phyloP scores from a whole-genome alignment of 2,113 vertebrate species.

The Halcyon malimbica region DNA sequence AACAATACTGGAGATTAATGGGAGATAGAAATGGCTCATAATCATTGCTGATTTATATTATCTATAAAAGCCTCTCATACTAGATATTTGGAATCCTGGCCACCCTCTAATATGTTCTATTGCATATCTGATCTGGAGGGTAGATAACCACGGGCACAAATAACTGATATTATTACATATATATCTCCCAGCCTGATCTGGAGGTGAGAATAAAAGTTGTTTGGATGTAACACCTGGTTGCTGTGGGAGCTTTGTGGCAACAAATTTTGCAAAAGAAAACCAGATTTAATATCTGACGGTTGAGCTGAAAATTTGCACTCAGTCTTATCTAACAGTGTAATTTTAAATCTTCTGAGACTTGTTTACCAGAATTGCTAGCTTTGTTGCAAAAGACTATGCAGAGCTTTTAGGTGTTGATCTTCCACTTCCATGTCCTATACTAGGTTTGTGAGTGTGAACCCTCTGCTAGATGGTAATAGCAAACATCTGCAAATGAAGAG shows the following conservation, averaged over 20 bases:
- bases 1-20: neutral
- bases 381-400: neutral
- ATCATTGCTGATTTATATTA: neutral
- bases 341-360: neutral
- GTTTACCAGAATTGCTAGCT: neutral
- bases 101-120: neutral
- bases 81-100: neutral
- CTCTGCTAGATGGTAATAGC: neutral
- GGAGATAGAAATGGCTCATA: neutral
- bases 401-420: neutral
- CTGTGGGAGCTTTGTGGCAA: neutral
- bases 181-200: neutral
- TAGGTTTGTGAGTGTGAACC: neutral
- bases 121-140: neutral
- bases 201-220: neutral
- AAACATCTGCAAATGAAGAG: neutral
- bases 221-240: neutral
- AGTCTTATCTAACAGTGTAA: neutral
- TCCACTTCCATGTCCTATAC: neutral
- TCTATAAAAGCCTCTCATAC: neutral
- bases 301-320: neutral
- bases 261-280: neutral
- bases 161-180: neutral
- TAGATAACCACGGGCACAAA: neutral
- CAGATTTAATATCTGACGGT: neutral